Base-by-base conservation (phyloP, 2,888 invertebrate species). In the Microctonus hyperodae region DNA sequence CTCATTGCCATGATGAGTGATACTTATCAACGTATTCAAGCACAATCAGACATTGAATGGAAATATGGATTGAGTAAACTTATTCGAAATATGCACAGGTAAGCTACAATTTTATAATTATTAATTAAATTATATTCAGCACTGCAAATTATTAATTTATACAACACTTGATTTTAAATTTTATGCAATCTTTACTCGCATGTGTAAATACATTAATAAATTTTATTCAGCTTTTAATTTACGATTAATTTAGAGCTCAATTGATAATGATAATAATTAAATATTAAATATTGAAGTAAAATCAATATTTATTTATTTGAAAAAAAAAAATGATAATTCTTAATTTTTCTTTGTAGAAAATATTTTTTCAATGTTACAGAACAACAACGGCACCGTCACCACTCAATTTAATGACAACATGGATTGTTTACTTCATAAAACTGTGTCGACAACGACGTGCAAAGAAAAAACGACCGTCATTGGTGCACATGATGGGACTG, bases 1-100 rank as follows among this genome's bases (percentile, higher is more conserved):
- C 93, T 98, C 85, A 98, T 98, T 90, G 98, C 98, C 88, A 98
- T 98, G 98, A 98, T 98, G 97, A 97, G 97, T 87, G 98, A 98
- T 90, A 98, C 98, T 81, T 98, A 99, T 87, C 98, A 98, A 86
- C 91, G 97, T 83, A 98, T 98, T 83, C 95, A 99, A 91, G 98
- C 98, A 25, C 91, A 91, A 81, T 92, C 91, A 3, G 92, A 92
- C 82, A 91, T 90, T 67, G 92, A 92, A 81, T 92, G 92, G 92
- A 92, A 92, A 84, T 92, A 91, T 79, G 92, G 92, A 53, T 84
- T 92, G 70, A 92, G 92, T 56, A 92, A 92, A 82, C 85, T 92
- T 69, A 92, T 92, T 75, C 85, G 91, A 65, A 91, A 91, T 79
- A 92, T 92, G 91, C 92, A 91, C 83, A 87, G 90, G 83, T 83